phyloP scores from a whole-genome alignment of 37 sponge, comb jelly and placozoan genomes.

The Hexactinellida sp. region DNA sequence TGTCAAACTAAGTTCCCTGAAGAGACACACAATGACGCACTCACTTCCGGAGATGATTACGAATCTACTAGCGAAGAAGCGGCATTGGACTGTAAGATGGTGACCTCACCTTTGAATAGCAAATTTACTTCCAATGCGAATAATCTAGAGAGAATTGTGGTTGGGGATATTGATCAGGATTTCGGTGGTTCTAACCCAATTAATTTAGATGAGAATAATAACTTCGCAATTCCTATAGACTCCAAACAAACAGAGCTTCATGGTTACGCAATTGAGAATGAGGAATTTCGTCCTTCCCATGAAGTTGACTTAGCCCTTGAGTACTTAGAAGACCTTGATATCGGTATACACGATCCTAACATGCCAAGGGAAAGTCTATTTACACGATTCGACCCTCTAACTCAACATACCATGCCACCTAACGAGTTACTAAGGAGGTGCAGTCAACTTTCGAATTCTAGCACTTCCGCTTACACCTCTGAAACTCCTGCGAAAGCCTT shows the following conservation, averaged over 20 bases:
- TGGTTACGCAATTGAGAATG: not conserved
- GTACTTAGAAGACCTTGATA: not conserved
- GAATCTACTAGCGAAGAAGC: not conserved
- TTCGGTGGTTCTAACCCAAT: not conserved
- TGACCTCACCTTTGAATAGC: not conserved
- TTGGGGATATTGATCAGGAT: not conserved
- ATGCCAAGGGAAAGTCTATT: not conserved
- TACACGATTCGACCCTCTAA: not conserved
- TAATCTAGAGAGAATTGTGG: not conserved
- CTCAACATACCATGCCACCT: not conserved
- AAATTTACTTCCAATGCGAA: not conserved
- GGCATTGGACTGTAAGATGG: not conserved
- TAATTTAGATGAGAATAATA: not conserved
- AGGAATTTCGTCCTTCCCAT: conserved; percentile 11
- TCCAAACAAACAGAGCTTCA: not conserved
- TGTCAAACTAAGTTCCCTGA: not conserved
- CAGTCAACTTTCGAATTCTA: not conserved
- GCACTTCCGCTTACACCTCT: not conserved
- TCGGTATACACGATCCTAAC: not conserved
- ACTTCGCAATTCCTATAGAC: not conserved
- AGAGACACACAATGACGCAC: not conserved
- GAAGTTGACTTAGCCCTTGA: conserved; percentile 16
- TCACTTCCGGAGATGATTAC: not conserved
- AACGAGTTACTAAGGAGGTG: not conserved
- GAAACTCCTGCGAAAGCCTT: not conserved